Evolutionary conservation across 2,113 vertebrate species (phyloP).

Genomic region (Martes martes): DNA sequence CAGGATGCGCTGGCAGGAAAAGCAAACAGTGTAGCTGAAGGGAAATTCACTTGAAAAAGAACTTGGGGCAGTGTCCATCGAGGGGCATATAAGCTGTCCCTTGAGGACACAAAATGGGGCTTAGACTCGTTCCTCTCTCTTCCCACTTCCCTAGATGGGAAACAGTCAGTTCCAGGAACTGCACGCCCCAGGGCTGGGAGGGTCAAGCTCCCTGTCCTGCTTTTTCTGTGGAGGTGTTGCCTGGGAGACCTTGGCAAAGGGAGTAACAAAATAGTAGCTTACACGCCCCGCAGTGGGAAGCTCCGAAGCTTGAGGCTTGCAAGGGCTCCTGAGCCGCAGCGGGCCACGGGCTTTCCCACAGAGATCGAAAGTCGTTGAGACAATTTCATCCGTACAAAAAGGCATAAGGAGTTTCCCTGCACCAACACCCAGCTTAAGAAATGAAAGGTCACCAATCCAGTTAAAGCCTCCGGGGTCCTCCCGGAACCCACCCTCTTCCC

Average conservation of each 20-base stretch:
- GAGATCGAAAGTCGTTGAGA: not conserved
- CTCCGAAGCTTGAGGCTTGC: not conserved
- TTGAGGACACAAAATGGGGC: conserved; percentile 45
- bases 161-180: not conserved
- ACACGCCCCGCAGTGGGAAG: not conserved
- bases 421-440: not conserved
- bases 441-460: not conserved
- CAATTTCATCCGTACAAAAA: not conserved
- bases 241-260: not conserved
- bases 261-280: not conserved
- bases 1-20: conserved; percentile 83
- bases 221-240: not conserved
- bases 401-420: not conserved
- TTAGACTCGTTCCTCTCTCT: conserved; percentile 49
- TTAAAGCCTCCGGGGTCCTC: not conserved
- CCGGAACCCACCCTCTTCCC: not conserved
- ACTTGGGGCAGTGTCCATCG: conserved; percentile 58
- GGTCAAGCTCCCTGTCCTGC: not conserved
- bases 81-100: conserved; percentile 13
- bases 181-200: not conserved
- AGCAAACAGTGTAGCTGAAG: conserved; percentile 78
- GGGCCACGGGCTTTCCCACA: not conserved
- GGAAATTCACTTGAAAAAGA: conserved; percentile 79
- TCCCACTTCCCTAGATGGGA: not conserved
- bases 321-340: not conserved